These are phyloP conservation scores for Atrichornis clamosus DNA, from an alignment of 2,113 vertebrate species.

Conservation along the genomic window DNA sequence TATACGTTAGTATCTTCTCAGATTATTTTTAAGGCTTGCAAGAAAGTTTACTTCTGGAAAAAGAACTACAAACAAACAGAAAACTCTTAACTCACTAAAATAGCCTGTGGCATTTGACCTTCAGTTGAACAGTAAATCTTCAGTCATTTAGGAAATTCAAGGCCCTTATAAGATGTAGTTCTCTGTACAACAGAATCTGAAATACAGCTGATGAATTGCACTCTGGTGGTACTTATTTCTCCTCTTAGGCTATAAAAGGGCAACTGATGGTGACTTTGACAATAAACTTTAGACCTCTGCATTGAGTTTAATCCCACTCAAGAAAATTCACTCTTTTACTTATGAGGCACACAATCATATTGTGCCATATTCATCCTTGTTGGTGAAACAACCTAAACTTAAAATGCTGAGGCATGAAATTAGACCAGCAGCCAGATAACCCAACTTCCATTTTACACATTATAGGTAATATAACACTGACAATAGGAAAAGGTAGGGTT, in stretches of 20 bases:
- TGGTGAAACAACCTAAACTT: background rate
- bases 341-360: background rate
- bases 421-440: background rate
- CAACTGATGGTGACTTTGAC: background rate
- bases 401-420: background rate
- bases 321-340: background rate
- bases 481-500: background rate
- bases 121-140: background rate
- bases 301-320: background rate
- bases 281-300: background rate
- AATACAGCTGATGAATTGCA: background rate
- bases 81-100: background rate
- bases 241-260: background rate
- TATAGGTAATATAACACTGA: background rate
- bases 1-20: background rate
- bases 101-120: background rate
- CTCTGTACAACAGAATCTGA: background rate
- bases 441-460: background rate
- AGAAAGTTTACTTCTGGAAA: background rate
- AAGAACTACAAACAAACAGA: background rate
- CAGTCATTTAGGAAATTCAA: background rate
- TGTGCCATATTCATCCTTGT: background rate
- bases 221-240: background rate
- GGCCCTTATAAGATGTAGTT: background rate
- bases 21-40: background rate